Evolutionary conservation across 2,888 invertebrate species (phyloP), one percentile per base, ranked within the genome.

Genomic region (Nemurella pictetii): DNA sequence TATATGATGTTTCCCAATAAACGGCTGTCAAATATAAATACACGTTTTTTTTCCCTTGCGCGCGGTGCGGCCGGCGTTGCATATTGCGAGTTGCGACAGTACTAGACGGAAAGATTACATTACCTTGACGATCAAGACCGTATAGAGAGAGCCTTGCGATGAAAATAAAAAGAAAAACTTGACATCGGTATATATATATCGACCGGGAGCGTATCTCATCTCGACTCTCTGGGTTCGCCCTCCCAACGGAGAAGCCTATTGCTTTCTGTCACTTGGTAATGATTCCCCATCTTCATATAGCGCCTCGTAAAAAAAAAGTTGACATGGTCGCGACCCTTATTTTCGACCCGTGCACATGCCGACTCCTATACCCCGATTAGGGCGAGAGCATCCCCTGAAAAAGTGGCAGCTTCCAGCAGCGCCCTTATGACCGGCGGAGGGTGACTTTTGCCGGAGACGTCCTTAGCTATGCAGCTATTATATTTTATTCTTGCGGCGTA

Each of bases 291-390:
- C 25, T 75, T 85, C 85, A 85, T 75, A 82, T 85, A 82, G 83
- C 82, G 82, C 82, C 81, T 85, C 85, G 83, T 85, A 85, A 85
- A 85, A 55, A 85, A 55, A 85, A 85, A 85, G 85, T 85, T 85
- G 77, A 85, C 85, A 85, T 85, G 85, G 85, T 35, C 73, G 27
- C 32, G 80, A 84, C 82, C 82, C 82, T 82, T 72, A 36, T 28
- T 72, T 72, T 72, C 72, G 35, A 27, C 81, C 81, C 55, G 35
- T 81, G 35, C 81, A 26, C 30, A 15, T 35, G 32, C 80, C 80
- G 20, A 4, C 36, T 36, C 80, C 80, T 20, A 4, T 30, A 30
- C 80, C 1, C 29, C 80, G 12, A 28, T 12, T 26, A 26, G 12
- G 25, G n/a, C 80, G 25, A 20, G 9, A 25, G n/a, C 35, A 7